These are phyloP conservation scores for Plebejus argus DNA, from an alignment of 2,888 invertebrate genomes.

Conservation along the genomic window DNA sequence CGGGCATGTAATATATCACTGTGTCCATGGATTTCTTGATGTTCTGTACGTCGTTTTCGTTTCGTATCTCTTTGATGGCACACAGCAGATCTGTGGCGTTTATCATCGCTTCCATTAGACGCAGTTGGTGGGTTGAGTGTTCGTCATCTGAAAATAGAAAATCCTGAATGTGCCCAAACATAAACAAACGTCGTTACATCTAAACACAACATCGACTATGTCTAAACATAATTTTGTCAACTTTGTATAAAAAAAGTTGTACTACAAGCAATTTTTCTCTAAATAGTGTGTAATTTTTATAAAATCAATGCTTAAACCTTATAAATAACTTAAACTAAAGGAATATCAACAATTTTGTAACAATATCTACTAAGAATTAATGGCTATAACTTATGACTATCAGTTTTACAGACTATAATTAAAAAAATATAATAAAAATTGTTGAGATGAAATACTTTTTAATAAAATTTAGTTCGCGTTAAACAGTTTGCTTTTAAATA, in stretches of 20 bases:
- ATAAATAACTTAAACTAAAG: too few species aligned
- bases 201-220: conserved; percentile 38
- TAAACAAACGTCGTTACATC: conserved; percentile 47
- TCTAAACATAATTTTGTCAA: background rate
- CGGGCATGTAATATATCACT: conserved; percentile 66
- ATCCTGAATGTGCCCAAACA: conserved; percentile 76
- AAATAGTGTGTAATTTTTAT: too few species aligned
- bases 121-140: conserved; percentile 42
- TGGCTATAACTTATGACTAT: background rate
- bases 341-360: too few species aligned
- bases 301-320: too few species aligned
- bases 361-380: too few species aligned
- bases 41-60: conserved; percentile 53
- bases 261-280: too few species aligned
- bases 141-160: conserved; percentile 61
- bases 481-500: too few species aligned
- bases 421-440: background rate
- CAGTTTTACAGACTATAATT: background rate
- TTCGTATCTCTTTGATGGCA: conserved; percentile 54
- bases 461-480: background rate
- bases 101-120: conserved; percentile 49
- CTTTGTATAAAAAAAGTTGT: too few species aligned
- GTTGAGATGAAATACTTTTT: background rate
- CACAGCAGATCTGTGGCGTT: conserved; percentile 58
- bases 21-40: conserved; percentile 47